Evolutionary conservation across 1,140 invertebrate species (phyloP), one percentile per base, ranked within the genome.

Genomic region (Oncopodura yosiiana): DNA sequence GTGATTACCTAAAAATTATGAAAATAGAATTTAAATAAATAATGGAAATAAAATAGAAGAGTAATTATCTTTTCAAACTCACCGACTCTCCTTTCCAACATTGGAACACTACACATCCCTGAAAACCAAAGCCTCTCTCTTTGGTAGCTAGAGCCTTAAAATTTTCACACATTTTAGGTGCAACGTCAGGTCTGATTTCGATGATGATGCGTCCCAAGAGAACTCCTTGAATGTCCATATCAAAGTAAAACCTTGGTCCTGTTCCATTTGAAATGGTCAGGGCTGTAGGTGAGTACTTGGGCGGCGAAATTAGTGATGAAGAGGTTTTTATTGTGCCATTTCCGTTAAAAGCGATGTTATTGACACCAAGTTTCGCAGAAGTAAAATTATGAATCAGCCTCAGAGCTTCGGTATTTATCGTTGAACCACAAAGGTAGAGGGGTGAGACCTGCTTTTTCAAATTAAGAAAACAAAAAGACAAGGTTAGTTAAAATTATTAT

Each of bases 121-220:
- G 83, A 66, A 86, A 87, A 24, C 84, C 81, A 49, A 83, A 77
- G 11, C 86, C 86, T 19, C 80, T 75, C 62, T 88, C 85, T 2
- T 87, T 85, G 0, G 82, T 86, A 11, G 84, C 79, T 3, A 94
- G 71, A 1, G 82, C 75, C 54, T 80, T 77, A 70, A 94, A 94
- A 70, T 94, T 94, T 67, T 87, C 85, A 21, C 85, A 82, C 78
- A 94, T 94, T 66, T 83, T 87, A 3, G 91, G 91, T 3, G 87
- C 87, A 4, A 81, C 79, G 69, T 93, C 85, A 6, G 80, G 80
- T 59, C 85, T 78, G 8, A 91, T 81, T 73, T 94, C 85, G 58
- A 90, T 83, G 3, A 90, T 77, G 45, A 91, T 78, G 16, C 86
- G 74, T 1, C 86, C 87, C 51, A 79, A 75, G 0, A 77, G 75